Evolutionary conservation across 2,888 invertebrate species (phyloP).

Genomic region (Drosophila conformis): DNA sequence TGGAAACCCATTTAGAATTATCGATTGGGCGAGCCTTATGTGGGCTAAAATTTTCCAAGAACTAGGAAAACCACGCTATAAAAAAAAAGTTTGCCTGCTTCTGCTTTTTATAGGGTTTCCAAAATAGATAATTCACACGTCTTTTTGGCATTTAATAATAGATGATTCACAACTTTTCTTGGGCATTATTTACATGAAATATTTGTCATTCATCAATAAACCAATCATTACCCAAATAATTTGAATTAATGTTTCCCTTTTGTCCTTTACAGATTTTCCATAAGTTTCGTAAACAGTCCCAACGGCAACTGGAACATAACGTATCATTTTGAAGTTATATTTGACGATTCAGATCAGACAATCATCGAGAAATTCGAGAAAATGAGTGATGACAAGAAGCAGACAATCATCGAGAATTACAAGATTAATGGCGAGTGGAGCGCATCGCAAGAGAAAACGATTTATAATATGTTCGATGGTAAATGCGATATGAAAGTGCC

Average conservation of each 20-base stretch:
- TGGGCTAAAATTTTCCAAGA: constrained; percentile 22
- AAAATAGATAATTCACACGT: neutral
- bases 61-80: constrained; percentile 3
- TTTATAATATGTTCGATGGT: constrained; percentile 77
- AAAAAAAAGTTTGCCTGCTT: neutral
- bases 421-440: too few relatives aligned
- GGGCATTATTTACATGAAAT: constrained; percentile 6
- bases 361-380: constrained; percentile 77
- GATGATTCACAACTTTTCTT: constrained; percentile 26
- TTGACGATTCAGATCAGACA: constrained; percentile 37
- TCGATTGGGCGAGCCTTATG: constrained; percentile 39
- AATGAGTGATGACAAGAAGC: too few relatives aligned
- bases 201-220: neutral
- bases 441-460: constrained; percentile 47
- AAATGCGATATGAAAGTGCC: constrained; percentile 39
- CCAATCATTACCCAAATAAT: neutral
- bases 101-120: neutral
- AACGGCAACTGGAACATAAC: constrained; percentile 76
- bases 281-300: constrained; percentile 82
- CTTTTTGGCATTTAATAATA: neutral
- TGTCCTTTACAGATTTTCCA: constrained; percentile 78
- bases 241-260: neutral
- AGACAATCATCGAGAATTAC: too few relatives aligned
- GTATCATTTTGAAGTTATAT: constrained; percentile 82
- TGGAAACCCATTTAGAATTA: constrained; percentile 35